These are phyloP conservation scores for Argynnis bischoffii DNA, from an alignment of 2,888 invertebrate genomes.

Conservation along the genomic window DNA sequence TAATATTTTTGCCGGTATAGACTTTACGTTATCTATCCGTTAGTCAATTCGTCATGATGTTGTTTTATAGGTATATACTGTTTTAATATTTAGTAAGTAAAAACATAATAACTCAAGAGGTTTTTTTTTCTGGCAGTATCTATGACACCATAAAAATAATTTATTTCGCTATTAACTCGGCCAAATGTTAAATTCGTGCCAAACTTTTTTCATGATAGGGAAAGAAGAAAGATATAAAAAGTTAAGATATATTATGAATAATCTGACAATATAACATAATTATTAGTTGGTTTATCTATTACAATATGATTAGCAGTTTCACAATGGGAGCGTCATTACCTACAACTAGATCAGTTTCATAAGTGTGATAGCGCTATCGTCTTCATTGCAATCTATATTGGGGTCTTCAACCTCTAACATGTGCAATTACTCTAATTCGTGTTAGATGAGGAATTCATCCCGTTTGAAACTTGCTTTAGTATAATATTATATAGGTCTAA, in stretches of 20 bases:
- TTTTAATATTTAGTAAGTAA: no score
- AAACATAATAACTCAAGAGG: background rate
- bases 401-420: constrained; percentile 43
- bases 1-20: no score
- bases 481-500: constrained; percentile 1
- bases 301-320: constrained; percentile 8
- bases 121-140: background rate
- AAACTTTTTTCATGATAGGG: no score
- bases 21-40: no score
- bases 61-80: no score
- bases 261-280: no score
- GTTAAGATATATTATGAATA: no score
- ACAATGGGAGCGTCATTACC: constrained; percentile 16
- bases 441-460: background rate
- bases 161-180: background rate
- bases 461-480: background rate
- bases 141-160: background rate
- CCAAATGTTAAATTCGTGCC: no score
- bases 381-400: constrained; percentile 42
- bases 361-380: constrained; percentile 40
- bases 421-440: constrained; percentile 14
- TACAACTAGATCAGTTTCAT: constrained; percentile 14
- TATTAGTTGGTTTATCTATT: background rate
- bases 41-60: no score
- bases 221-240: no score